Base-by-base conservation (phyloP, 2,113 vertebrate species). In the Lepus timidus region DNA sequence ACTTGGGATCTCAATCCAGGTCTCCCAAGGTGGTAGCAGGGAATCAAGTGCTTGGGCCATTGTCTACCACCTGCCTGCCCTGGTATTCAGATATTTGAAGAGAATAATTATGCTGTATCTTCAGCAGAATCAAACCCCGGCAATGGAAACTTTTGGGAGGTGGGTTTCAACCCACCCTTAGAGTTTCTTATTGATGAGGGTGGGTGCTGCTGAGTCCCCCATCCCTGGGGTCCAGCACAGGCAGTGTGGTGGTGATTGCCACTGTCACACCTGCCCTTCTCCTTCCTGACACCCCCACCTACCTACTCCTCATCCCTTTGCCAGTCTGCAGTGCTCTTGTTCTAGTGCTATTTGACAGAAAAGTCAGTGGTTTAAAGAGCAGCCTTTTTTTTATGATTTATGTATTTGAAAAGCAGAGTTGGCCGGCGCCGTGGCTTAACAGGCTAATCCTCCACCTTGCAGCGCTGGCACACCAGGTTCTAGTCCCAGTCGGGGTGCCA, bases 181-280 rank as follows among this genome's bases (percentile, higher is more conserved):
- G 10, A 68, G 20, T 73, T 83, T 36, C 36, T 86, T 51, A 22
- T 74, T 64, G 17, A 44, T 22, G 70, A 36, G 79, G 71, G 33
- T 36, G 58, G 36, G 29, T 19, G 22, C 39, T 6, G 0, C 29
- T 27, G 39, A 95, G 44, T 33, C 20, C 6, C 9, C 14, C 39
- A 3, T 25, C 23, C 23, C 51, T 19, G 64, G 8, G 7, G 5
- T 79, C 44, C 27, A 84, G 25, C 4, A 9, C 31, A 86, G 29
- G 33, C 55, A 55, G 33, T 39, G 1, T 44, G 85, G 51, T 31
- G 55, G 33, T 3, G 12, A 31, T 6, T 44, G 25, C 36, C 4
- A 2, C 19, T 0, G 0, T 39, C 27, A n/a, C 27, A 71, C 2
- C 36, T 13, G 2, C 14, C 27, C 39, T 11, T 36, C 61, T 33